Percentiles rank a stretch among this genome's conserved stretches.
Conservation (phyloP, 2,113 vertebrate genomes). For the Sinocyclocheilus anophthalmus region DNA sequence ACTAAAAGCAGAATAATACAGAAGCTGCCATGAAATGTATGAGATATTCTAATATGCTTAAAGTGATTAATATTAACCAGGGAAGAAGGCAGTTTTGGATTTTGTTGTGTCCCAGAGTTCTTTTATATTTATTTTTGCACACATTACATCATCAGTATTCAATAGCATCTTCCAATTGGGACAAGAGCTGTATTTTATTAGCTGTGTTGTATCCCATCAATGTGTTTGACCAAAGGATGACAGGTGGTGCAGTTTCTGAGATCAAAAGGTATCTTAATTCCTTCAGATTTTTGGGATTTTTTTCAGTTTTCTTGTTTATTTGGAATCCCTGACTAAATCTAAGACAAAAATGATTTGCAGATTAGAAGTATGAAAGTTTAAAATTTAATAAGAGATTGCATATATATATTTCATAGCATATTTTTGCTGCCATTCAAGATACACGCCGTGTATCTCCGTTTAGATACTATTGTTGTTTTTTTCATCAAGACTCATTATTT, state of each 20-base stretch:
- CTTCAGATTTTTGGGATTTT: too few species aligned
- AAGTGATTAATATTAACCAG: not conserved
- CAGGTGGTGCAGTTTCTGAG: not conserved
- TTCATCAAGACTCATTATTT: not conserved
- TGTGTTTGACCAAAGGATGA: not conserved
- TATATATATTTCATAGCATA: slow-evolving; percentile 10
- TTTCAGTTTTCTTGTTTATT: not conserved
- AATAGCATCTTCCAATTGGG: not conserved
- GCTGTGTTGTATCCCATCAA: not conserved
- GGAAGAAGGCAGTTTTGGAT: not conserved
- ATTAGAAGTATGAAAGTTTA: not conserved
- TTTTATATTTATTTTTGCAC: not conserved
- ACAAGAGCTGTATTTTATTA: not conserved
- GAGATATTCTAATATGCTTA: not conserved
- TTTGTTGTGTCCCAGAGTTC: not conserved
- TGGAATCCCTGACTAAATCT: not conserved
- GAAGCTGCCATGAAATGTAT: not conserved
- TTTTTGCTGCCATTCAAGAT: not conserved
- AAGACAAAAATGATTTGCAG: not conserved
- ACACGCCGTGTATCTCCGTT: not conserved
- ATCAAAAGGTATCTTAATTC: not conserved
- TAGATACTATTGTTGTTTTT: not conserved
- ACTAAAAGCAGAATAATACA: not conserved
- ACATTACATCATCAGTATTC: not conserved
- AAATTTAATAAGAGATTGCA: not conserved